Conservation (phyloP, 2,888 invertebrate species). For the Chironomus riparius region DNA sequence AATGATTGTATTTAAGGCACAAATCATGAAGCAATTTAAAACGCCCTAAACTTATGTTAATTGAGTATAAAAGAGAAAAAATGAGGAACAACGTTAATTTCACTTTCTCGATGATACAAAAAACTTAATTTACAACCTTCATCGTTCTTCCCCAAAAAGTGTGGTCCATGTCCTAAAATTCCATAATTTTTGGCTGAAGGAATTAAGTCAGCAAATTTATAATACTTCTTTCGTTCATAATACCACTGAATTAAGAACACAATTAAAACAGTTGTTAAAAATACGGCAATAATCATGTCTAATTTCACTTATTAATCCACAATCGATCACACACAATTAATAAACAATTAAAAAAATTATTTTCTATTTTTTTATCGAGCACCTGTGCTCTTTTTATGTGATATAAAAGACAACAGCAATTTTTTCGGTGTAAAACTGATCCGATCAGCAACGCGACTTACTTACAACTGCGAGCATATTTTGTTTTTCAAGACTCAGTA, state of each 20-base stretch:
- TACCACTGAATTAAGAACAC: conserved; percentile 12
- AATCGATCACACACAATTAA: neutral
- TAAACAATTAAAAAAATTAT: neutral
- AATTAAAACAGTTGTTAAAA: conserved; percentile 8
- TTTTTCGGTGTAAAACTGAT: neutral
- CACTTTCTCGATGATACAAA: too few relatives aligned
- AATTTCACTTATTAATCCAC: neutral
- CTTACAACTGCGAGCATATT: neutral
- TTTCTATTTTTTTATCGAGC: too few relatives aligned
- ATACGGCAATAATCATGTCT: conserved; percentile 9
- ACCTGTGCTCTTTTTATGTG: too few relatives aligned
- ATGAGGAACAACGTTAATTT: too few relatives aligned
- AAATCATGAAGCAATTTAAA: conserved; percentile 9
- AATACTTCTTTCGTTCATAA: conserved; percentile 2
- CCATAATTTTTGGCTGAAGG: conserved; percentile 3
- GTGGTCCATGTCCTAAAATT: neutral
- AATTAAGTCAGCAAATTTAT: conserved; percentile 15
- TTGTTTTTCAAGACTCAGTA: neutral
- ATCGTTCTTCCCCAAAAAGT: conserved; percentile 15
- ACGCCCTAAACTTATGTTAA: conserved; percentile 13
- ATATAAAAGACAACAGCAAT: too few relatives aligned
- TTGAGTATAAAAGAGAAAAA: neutral
- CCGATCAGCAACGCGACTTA: neutral
- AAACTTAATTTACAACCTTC: neutral
- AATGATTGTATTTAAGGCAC: neutral